Conservation (phyloP, 2,113 vertebrate genomes). For the Isichthys henryi region DNA sequence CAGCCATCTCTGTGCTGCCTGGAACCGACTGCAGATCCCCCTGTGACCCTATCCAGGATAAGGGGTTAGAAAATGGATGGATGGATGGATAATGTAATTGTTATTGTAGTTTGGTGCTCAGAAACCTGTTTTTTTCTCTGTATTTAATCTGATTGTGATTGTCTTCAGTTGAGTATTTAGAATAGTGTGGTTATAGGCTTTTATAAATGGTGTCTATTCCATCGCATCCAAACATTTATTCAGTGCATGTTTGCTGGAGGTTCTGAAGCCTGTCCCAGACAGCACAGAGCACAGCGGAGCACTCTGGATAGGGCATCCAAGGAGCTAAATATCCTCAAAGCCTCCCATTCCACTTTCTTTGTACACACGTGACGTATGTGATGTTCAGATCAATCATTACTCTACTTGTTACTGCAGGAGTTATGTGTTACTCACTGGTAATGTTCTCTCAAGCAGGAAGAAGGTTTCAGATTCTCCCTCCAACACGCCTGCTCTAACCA, state of each 20-base stretch:
- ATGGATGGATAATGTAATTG: no score
- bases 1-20: not conserved
- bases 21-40: not conserved
- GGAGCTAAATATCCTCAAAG: not conserved
- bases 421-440: not conserved
- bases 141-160: no score
- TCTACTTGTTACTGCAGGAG: not conserved
- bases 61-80: not conserved
- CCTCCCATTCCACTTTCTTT: not conserved
- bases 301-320: not conserved
- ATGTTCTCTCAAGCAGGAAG: constrained; percentile 36
- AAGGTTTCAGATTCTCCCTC: constrained; percentile 30
- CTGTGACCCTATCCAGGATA: not conserved
- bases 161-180: not conserved
- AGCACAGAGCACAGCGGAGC: not conserved
- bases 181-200: not conserved
- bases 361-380: not conserved
- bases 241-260: not conserved
- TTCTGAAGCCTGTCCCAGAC: not conserved
- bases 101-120: no score
- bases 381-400: not conserved
- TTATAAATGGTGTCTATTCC: not conserved
- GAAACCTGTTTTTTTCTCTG: no score
- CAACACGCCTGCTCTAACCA: not conserved
- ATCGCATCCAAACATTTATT: not conserved